A percentile compares a stretch with the other conserved stretches of the same genome.
Evolutionary conservation across 1,140 invertebrate genomes (phyloP).

Genomic region (Drosophila tristis): DNA sequence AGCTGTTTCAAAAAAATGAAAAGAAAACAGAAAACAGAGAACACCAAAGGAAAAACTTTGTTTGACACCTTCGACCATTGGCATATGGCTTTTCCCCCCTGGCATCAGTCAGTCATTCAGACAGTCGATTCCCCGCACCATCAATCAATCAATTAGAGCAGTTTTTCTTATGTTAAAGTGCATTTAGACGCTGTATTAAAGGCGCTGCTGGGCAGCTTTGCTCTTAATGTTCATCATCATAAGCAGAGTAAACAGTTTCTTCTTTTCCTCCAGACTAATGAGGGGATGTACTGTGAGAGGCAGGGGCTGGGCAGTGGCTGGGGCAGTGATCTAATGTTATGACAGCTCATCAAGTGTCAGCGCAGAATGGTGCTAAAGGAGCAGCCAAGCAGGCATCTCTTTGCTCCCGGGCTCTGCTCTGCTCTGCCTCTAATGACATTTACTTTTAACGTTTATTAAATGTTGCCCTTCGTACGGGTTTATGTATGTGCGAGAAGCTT

Average conservation of each 20-base stretch:
- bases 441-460: slow-evolving; percentile 82
- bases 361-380: slow-evolving; percentile 34
- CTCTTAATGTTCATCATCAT: slow-evolving; percentile 75
- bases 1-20: slow-evolving; percentile 18
- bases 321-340: slow-evolving; percentile 77
- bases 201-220: slow-evolving; percentile 25
- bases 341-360: slow-evolving; percentile 83
- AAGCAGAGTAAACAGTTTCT: slow-evolving; percentile 73
- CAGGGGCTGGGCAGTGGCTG: neutral
- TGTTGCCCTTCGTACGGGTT: slow-evolving; percentile 25
- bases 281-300: slow-evolving; percentile 30
- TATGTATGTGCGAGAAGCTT: slow-evolving; percentile 54
- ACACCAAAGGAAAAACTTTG: slow-evolving; percentile 25
- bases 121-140: slow-evolving; percentile 53
- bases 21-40: neutral
- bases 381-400: slow-evolving; percentile 13
- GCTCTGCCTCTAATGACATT: slow-evolving; percentile 69
- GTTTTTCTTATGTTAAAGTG: slow-evolving; percentile 61
- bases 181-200: slow-evolving; percentile 52
- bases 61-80: slow-evolving; percentile 52
- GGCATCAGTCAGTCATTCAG: slow-evolving; percentile 19
- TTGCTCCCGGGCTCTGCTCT: neutral
- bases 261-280: slow-evolving; percentile 62
- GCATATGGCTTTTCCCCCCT: slow-evolving; percentile 45
- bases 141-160: slow-evolving; percentile 75